A percentile compares a stretch with the other conserved stretches of the same genome.
These are phyloP conservation scores for Hystrix cristata DNA, from an alignment of 2,113 vertebrate genomes.

Conservation along the genomic window DNA sequence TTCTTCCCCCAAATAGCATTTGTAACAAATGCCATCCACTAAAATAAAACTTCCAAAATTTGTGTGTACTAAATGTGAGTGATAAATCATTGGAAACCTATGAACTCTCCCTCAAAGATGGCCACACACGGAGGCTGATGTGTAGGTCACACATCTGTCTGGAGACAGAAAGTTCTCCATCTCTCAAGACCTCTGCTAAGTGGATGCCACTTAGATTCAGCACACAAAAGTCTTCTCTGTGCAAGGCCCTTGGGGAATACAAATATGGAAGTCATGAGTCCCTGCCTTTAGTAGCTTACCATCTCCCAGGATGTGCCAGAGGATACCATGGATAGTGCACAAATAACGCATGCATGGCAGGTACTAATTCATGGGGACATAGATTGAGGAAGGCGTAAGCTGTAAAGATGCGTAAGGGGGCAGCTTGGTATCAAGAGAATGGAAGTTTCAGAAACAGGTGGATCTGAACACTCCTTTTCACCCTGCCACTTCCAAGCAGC, in stretches of 20 bases:
- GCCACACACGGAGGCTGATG: not conserved
- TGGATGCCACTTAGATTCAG: not conserved
- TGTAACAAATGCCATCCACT: conserved; percentile 70
- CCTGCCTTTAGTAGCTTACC: not conserved
- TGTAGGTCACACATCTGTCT: not conserved
- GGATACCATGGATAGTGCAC: not conserved
- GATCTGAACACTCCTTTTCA: not conserved
- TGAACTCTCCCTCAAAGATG: not conserved
- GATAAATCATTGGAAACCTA: conserved; percentile 17
- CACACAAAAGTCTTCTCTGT: not conserved
- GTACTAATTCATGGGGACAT: too few species aligned
- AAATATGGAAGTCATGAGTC: not conserved
- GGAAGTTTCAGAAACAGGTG: not conserved
- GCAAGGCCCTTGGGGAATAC: not conserved
- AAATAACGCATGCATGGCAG: not conserved
- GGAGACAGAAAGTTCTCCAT: not conserved
- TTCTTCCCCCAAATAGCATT: conserved; percentile 63
- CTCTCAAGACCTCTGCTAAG: not conserved
- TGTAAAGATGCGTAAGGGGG: not conserved
- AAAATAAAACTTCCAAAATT: conserved; percentile 74
- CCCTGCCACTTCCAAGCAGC: not conserved
- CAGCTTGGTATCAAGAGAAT: not conserved
- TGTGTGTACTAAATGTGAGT: conserved; percentile 47
- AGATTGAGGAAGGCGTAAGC: not conserved
- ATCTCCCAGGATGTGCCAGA: not conserved